phyloP scores from a whole-genome alignment of 2,113 vertebrate species.

The Corythaixoides concolor region DNA sequence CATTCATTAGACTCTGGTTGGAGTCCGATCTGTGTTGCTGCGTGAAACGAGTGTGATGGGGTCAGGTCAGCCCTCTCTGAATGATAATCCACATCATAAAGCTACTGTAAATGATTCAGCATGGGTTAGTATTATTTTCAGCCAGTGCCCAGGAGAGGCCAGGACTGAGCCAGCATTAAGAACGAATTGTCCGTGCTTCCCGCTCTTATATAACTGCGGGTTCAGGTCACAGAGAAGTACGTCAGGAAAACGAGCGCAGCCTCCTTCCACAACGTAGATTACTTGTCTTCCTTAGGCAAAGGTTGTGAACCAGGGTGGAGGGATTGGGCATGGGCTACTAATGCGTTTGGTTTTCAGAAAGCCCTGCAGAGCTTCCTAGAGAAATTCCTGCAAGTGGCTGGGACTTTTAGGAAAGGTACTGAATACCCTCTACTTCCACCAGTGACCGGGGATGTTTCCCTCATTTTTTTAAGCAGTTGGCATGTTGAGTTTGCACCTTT shows the following conservation, averaged over 20 bases:
- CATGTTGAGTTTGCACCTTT: not conserved
- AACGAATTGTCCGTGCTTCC: conserved; percentile 34
- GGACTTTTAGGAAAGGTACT: not conserved
- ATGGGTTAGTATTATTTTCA: conserved; percentile 65
- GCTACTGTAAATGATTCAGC: conserved; percentile 47
- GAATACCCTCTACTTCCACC: not conserved
- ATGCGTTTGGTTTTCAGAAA: conserved; percentile 6
- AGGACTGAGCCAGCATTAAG: conserved; percentile 55
- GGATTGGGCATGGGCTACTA: not conserved
- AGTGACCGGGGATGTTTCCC: not conserved
- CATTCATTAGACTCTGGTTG: not conserved
- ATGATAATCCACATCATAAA: conserved; percentile 55
- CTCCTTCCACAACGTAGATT: not conserved
- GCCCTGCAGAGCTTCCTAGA: not conserved
- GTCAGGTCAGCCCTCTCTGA: conserved; percentile 33
- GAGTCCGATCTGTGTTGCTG: not conserved
- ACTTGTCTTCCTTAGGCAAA: conserved; percentile 3
- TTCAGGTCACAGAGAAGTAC: not conserved
- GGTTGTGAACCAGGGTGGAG: not conserved
- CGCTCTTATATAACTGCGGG: not conserved
- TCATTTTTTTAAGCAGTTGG: not conserved
- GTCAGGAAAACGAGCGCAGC: not conserved
- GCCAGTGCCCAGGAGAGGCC: conserved; percentile 69
- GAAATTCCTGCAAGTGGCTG: not conserved
- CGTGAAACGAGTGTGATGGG: conserved; percentile 13